These are phyloP conservation scores for Pterophyllum scalare DNA, from an alignment of 2,113 vertebrate genomes.

Conservation along the genomic window DNA sequence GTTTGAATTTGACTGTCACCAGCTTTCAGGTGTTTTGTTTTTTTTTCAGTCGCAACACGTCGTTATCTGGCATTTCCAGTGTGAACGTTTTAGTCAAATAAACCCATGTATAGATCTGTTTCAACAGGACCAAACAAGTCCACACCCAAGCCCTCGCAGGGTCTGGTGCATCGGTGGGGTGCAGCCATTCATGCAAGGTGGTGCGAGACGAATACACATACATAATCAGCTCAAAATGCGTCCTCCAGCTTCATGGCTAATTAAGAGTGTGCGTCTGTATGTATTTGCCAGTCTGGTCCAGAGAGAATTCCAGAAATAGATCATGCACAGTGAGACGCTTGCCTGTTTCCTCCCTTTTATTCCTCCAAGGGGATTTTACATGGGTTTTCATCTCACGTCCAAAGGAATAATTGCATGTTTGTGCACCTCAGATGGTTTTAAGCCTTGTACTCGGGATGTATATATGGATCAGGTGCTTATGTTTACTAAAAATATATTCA, in stretches of 20 bases:
- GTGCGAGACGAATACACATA: conserved; percentile 47
- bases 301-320: conserved; percentile 78
- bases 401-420: conserved; percentile 65
- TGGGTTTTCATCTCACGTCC: conserved; percentile 58
- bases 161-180: conserved; percentile 23
- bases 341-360: conserved; percentile 63
- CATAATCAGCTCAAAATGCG: conserved; percentile 24
- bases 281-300: conserved; percentile 53
- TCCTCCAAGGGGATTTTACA: conserved; percentile 68
- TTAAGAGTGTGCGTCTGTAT: conserved; percentile 50
- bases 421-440: conserved; percentile 35
- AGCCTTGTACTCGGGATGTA: conserved; percentile 21
- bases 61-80: background rate
- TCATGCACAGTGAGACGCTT: conserved; percentile 54
- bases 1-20: conserved; percentile 15
- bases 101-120: background rate
- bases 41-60: too few relatives aligned
- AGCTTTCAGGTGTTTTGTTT: background rate
- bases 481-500: conserved; percentile 14
- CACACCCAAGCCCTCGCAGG: conserved; percentile 48
- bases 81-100: background rate
- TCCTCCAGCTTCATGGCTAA: conserved; percentile 62
- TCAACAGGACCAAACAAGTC: conserved; percentile 32
- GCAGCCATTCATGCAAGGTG: conserved; percentile 47
- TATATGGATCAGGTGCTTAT: conserved; percentile 31